Evolutionary conservation across 2,113 vertebrate genomes (phyloP), one percentile per base, ranked within the genome.

Genomic region (Coptodon bakossiorum): DNA sequence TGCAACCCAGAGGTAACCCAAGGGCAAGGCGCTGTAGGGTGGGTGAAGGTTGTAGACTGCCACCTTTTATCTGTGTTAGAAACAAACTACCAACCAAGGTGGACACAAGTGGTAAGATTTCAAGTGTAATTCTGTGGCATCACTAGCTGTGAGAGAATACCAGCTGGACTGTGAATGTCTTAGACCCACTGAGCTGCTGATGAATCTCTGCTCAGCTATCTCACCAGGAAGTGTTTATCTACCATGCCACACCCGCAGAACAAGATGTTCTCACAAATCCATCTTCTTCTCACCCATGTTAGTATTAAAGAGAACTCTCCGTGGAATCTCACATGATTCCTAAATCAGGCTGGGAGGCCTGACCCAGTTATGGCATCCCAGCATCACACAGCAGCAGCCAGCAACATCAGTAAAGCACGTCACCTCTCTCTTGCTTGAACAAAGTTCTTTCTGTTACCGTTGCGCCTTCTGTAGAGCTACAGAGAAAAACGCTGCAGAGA

Each of bases 281-380:
- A 88, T 90, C 86, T 85, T 85, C 76, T 54, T 71, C 90, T 88
- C 78, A 8, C 85, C 83, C 89, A 45, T 76, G 71, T 61, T 86
- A 82, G 84, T 56, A 87, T 88, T 90, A 88, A 91, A 85, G 87
- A 89, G 84, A 17, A 27, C 66, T 92, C 93, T 89, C 91, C 4
- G 56, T 4, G 71, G 90, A 82, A 86, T 85, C 88, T 40, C 81
- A 50, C 89, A 83, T 50, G 86, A 83, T 53, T 82, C 84, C 86
- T 89, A 83, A 90, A 90, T 86, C 88, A 31, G 82, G 61, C 91
- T 88, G 88, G 89, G 90, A 89, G 91, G 92, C 82, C 90, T 95
- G 95, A 95, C 95, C 94, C 90, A 96, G 90, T 93, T 96, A 86
- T 80, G 73, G 91, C 89, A 82, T 91, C 88, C 34, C 86, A 34